phyloP scores from a whole-genome alignment of 2,113 vertebrate genomes.

The Psophia crepitans region DNA sequence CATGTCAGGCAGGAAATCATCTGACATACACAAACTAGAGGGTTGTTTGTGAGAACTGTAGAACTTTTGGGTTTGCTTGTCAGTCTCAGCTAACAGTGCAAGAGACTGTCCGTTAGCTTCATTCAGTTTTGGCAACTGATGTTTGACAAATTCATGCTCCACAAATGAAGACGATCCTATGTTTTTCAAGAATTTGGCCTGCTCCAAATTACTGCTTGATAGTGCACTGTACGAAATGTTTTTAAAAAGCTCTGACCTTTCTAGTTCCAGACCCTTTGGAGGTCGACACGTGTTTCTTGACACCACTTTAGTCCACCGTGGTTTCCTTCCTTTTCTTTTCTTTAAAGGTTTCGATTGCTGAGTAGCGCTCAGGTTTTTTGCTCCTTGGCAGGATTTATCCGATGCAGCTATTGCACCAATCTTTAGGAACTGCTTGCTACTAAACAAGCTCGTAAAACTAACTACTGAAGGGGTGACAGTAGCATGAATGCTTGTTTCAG shows the following conservation, averaged over 20 bases:
- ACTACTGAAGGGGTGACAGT: conserved; percentile 77
- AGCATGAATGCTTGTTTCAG: conserved; percentile 68
- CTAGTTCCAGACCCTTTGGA: conserved; percentile 74
- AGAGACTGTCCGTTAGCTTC: conserved; percentile 65
- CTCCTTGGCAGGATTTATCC: conserved; percentile 74
- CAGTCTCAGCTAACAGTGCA: conserved; percentile 64
- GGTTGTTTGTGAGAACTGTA: conserved; percentile 71
- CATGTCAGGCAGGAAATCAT: conserved; percentile 71
- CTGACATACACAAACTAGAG: conserved; percentile 66
- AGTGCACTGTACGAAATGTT: conserved; percentile 68
- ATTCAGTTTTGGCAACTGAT: conserved; percentile 76
- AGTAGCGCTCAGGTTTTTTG: conserved; percentile 62
- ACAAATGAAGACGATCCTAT: conserved; percentile 65
- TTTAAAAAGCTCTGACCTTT: conserved; percentile 76
- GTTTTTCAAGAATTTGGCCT: conserved; percentile 72
- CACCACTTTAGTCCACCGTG: conserved; percentile 89
- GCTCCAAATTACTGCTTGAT: conserved; percentile 66
- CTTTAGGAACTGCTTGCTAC: conserved; percentile 78
- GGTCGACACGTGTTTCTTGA: conserved; percentile 68
- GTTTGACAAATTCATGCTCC: conserved; percentile 74
- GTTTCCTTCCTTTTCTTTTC: conserved; percentile 88
- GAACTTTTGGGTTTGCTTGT: conserved; percentile 71
- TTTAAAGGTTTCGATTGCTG: conserved; percentile 86
- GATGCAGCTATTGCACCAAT: conserved; percentile 71
- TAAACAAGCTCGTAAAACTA: conserved; percentile 80